A percentile compares a stretch with the other conserved stretches of the same genome.
Evolutionary conservation across 1,140 invertebrate genomes (phyloP).

Genomic region (Limonius californicus): DNA sequence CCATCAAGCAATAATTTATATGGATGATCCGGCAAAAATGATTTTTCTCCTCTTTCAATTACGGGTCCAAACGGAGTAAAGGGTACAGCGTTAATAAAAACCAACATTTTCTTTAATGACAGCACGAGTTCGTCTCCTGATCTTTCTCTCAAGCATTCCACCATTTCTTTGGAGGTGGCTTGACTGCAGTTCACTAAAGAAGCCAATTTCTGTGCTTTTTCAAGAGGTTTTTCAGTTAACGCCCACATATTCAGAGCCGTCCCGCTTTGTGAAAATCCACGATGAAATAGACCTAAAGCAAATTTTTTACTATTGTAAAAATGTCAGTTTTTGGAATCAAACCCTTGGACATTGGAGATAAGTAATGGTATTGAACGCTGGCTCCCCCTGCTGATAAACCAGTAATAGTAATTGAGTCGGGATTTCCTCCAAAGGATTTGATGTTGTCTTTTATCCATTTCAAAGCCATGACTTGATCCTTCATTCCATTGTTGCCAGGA

Average conservation of each 20-base stretch:
- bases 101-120: slow-evolving; percentile 45
- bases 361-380: slow-evolving; percentile 51
- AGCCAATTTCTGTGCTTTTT: slow-evolving; percentile 53
- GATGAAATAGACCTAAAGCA: slow-evolving; percentile 53
- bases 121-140: neutral
- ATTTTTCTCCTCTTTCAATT: slow-evolving; percentile 48
- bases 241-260: slow-evolving; percentile 66
- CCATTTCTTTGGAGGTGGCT: slow-evolving; percentile 42
- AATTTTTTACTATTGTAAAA: too few relatives aligned
- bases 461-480: slow-evolving; percentile 54
- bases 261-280: slow-evolving; percentile 74
- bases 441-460: slow-evolving; percentile 59
- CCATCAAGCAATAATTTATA: slow-evolving; percentile 52
- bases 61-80: slow-evolving; percentile 57
- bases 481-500: slow-evolving; percentile 54
- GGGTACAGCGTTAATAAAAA: slow-evolving; percentile 46
- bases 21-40: slow-evolving; percentile 57
- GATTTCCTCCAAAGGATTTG: slow-evolving; percentile 54
- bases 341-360: slow-evolving; percentile 51
- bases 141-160: slow-evolving; percentile 53
- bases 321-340: too few relatives aligned
- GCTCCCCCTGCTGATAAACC: slow-evolving; percentile 50
- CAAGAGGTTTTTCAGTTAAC: slow-evolving; percentile 46
- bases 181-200: slow-evolving; percentile 52
- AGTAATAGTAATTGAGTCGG: slow-evolving; percentile 50